phyloP scores from a whole-genome alignment of 2,113 vertebrate genomes.

The Myrmecophaga tridactyla region DNA sequence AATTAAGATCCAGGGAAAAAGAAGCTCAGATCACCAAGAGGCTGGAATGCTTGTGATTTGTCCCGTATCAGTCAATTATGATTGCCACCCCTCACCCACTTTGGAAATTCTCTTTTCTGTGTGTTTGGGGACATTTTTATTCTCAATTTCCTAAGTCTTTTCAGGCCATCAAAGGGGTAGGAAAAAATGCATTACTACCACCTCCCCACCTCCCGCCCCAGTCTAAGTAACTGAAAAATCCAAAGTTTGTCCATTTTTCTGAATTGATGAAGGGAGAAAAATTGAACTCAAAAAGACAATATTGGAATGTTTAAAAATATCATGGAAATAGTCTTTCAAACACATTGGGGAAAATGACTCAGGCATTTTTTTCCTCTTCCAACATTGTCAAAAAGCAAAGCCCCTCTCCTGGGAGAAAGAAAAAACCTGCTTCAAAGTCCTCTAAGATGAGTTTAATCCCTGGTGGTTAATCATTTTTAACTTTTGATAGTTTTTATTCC shows the following conservation, averaged over 20 bases:
- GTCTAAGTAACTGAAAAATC: neutral
- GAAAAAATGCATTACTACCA: neutral
- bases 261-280: neutral
- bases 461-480: slow-evolving; percentile 45
- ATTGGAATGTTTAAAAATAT: neutral
- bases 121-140: neutral
- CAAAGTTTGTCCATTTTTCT: neutral
- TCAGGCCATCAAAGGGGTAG: neutral
- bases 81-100: fast-evolving
- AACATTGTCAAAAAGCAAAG: slow-evolving; percentile 58
- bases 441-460: neutral
- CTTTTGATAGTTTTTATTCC: slow-evolving; percentile 48
- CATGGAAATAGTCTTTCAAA: fast-evolving
- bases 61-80: fast-evolving
- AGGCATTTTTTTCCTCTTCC: slow-evolving; percentile 61
- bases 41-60: fast-evolving
- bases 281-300: neutral
- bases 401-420: neutral
- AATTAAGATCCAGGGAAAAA: neutral
- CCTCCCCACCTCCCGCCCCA: too few relatives aligned
- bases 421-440: neutral
- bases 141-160: neutral
- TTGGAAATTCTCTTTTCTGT: neutral
- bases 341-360: neutral
- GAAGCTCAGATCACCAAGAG: neutral